These are phyloP conservation scores for Oscarella lobularis DNA, from an alignment of 37 sponge, comb jelly and placozoan species.

Conservation along the genomic window DNA sequence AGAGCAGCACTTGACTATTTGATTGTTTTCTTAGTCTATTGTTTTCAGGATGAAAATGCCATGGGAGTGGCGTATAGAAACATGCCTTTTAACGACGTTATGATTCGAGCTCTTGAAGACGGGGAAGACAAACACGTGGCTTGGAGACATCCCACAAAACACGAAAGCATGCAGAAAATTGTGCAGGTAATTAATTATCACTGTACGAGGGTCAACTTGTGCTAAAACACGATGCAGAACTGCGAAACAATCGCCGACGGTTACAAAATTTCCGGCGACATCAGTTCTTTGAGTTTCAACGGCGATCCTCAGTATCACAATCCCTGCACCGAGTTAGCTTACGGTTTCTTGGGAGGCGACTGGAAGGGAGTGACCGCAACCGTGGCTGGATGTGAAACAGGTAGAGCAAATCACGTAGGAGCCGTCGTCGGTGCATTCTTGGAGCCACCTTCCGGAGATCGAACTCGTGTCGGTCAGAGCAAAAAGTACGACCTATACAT, in stretches of 20 bases:
- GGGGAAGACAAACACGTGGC: not conserved
- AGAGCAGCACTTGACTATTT: no score
- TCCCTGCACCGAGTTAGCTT: not conserved
- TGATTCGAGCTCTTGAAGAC: not conserved
- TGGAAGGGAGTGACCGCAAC: not conserved
- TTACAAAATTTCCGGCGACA: not conserved
- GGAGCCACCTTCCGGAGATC: not conserved
- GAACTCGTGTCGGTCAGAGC: not conserved
- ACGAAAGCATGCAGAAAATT: no score
- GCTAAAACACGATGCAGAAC: no score
- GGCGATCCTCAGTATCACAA: not conserved
- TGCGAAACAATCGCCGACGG: not conserved
- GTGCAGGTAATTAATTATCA: not conserved
- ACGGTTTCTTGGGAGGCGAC: not conserved
- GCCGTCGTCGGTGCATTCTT: not conserved
- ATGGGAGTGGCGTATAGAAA: not conserved
- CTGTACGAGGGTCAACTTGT: no score
- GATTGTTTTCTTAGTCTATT: no score
- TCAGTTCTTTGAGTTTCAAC: not conserved
- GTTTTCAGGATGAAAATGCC: not conserved
- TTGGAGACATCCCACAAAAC: slow-evolving; percentile 3
- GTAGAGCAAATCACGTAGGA: not conserved
- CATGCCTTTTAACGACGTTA: not conserved
- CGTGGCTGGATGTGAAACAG: not conserved
- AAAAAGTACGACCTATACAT: no score